A percentile compares a stretch with the other conserved stretches of the same genome.
These are phyloP conservation scores for Drosophila anomalata DNA, from an alignment of 2,888 invertebrate species.

Conservation along the genomic window DNA sequence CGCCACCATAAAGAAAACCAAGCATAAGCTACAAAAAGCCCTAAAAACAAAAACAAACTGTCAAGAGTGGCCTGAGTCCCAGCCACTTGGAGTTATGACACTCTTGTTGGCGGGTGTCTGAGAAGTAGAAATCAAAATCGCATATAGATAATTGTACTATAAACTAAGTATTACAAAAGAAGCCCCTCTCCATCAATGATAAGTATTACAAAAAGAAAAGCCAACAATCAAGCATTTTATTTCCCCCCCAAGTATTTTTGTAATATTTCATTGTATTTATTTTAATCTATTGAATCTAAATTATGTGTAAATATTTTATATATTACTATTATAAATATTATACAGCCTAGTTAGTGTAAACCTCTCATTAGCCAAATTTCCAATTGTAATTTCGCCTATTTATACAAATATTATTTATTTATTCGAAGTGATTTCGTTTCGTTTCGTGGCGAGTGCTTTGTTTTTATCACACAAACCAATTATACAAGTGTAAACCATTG, in stretches of 20 bases:
- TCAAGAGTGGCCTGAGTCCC: not conserved
- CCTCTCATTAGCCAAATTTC: conserved; percentile 75
- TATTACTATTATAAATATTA: conserved; percentile 11
- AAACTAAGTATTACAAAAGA: conserved; percentile 51
- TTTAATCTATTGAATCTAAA: conserved; percentile 46
- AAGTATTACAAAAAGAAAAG: conserved; percentile 30
- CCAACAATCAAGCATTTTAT: conserved; percentile 45
- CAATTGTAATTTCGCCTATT: conserved; percentile 52
- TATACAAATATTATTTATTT: conserved; percentile 67
- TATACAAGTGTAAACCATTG: conserved; percentile 31
- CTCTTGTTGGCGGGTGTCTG: not conserved
- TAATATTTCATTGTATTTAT: conserved; percentile 45
- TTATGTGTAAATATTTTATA: conserved; percentile 54
- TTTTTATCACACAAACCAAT: conserved; percentile 31
- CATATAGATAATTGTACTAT: conserved; percentile 45
- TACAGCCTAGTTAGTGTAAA: conserved; percentile 35
- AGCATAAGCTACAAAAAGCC: conserved; percentile 20
- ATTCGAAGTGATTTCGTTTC: conserved; percentile 51
- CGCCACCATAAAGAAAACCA: conserved; percentile 40
- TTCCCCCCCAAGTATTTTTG: conserved; percentile 29
- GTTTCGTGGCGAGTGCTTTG: conserved; percentile 43
- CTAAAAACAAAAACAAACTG: conserved; percentile 25
- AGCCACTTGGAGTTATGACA: not conserved
- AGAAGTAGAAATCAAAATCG: conserved; percentile 43
- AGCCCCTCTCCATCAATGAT: conserved; percentile 34